These are phyloP conservation scores for Enteromius argenteus DNA, from an alignment of 2,797 vertebrate species.

Conservation along the genomic window DNA sequence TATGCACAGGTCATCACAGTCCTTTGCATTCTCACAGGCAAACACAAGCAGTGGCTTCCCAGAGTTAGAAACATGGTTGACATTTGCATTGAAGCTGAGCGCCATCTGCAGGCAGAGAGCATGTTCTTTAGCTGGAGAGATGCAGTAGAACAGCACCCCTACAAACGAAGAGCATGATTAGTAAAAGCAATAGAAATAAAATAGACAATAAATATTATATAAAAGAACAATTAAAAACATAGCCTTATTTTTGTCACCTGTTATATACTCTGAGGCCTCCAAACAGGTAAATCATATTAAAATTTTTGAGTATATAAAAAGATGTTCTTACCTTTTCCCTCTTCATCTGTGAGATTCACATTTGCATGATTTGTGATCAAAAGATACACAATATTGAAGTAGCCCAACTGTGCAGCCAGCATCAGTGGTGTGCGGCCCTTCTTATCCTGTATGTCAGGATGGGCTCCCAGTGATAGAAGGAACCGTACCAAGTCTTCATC, in stretches of 20 bases:
- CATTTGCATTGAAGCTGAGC: constrained; percentile 79
- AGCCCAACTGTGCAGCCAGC: constrained; percentile 81
- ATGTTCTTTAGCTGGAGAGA: constrained; percentile 81
- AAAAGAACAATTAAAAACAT: not conserved
- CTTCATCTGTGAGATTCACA: constrained; percentile 80
- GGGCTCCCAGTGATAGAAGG: constrained; percentile 78
- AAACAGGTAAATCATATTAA: not conserved
- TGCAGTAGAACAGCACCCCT: constrained; percentile 86
- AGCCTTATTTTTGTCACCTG: not conserved
- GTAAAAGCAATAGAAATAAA: not conserved
- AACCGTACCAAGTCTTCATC: constrained; percentile 78
- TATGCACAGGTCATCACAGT: constrained; percentile 78
- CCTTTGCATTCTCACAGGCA: constrained; percentile 79
- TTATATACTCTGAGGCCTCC: not conserved
- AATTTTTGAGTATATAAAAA: not conserved
- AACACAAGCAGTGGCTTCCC: constrained; percentile 81
- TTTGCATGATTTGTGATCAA: constrained; percentile 77
- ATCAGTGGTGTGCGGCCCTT: constrained; percentile 80
- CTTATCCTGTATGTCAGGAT: constrained; percentile 78
- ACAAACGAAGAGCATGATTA: not conserved
- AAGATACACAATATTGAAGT: constrained; percentile 76
- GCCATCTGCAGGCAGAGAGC: constrained; percentile 76
- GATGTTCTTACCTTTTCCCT: constrained; percentile 81
- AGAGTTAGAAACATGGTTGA: constrained; percentile 75
- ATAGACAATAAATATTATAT: not conserved